Evolutionary conservation across 1,140 invertebrate species (phyloP), one percentile per base, ranked within the genome.

Genomic region (Calliopsis andreniformis): DNA sequence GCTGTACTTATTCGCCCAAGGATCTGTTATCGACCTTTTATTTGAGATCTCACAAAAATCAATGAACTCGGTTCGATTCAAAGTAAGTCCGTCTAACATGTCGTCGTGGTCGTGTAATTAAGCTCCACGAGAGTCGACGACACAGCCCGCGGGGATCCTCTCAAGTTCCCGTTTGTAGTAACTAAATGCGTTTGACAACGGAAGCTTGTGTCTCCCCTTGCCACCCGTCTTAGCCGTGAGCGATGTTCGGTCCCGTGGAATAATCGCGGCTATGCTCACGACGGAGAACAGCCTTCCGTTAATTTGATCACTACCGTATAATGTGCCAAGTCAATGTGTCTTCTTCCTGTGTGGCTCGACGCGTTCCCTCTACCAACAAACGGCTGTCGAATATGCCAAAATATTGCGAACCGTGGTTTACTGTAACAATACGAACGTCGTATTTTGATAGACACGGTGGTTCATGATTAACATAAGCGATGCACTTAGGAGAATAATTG

Each of bases 161-260:
- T 76, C 83, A 86, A 91, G 86, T 91, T 90, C 86, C 77, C 89
- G 90, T 92, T 92, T 92, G 90, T 91, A 90, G 85, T 84, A 88
- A 80, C 88, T 90, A 91, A 92, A 90, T 92, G 91, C 90, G 86
- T 92, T 92, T 92, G 91, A 92, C 91, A 92, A 92, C 90, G 87
- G 88, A 87, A 91, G 87, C 86, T 81, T 80, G 84, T 88, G 86
- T 88, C 85, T 87, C 85, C 86, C 88, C 87, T 88, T 86, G 84
- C 82, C 76, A 68, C 61, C 58, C 64, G 63, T 56, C 87, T 83
- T 85, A 77, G 88, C 89, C 86, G 76, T 58, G 63, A 83, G 89
- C 87, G 53, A 62, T 68, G 53, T 79, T 66, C 70, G 64, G n/a
- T n/a, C 68, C 62, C 32, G 55, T 42, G n/a, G 68, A 78, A 75